A percentile compares a stretch with the other conserved stretches of the same genome.
phyloP scores from a whole-genome alignment of 2,888 invertebrate genomes.

The Phortica magna region DNA sequence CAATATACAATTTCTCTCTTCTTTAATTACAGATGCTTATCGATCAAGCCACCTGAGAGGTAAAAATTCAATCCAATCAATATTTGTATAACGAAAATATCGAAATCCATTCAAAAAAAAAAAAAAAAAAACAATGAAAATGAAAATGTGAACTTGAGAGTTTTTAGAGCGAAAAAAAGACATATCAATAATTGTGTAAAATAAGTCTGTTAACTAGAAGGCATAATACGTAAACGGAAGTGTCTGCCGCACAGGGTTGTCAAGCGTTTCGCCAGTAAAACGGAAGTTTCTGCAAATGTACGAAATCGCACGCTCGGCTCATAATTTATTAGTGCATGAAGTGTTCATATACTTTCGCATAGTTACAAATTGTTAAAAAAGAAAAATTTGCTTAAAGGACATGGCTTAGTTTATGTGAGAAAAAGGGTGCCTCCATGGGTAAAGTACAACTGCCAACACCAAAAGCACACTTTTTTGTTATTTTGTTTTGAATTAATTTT shows the following conservation, averaged over 20 bases:
- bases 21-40: constrained; percentile 86
- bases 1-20: constrained; percentile 77
- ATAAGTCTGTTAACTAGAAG: neutral
- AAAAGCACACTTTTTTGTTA: neutral
- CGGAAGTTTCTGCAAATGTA: constrained; percentile 43
- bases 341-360: too few relatives aligned
- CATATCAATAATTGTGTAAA: neutral
- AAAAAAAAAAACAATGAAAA: constrained; percentile 27
- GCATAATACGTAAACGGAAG: constrained; percentile 48
- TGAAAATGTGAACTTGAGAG: constrained; percentile 69
- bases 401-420: too few relatives aligned
- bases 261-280: constrained; percentile 13
- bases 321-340: constrained; percentile 44
- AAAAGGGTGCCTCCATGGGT: constrained; percentile 7
- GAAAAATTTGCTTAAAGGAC: too few relatives aligned
- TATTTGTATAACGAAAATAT: constrained; percentile 33
- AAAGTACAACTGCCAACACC: constrained; percentile 3
- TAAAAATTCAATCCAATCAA: constrained; percentile 78
- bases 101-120: constrained; percentile 55
- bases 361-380: too few relatives aligned
- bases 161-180: constrained; percentile 75
- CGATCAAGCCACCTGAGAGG: constrained; percentile 87
- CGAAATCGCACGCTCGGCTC: neutral
- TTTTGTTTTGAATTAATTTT: neutral
- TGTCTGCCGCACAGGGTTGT: constrained; percentile 43